Evolutionary conservation across 2,888 invertebrate genomes (phyloP), one percentile per base, ranked within the genome.

Genomic region (Pristionchus entomophagus): DNA sequence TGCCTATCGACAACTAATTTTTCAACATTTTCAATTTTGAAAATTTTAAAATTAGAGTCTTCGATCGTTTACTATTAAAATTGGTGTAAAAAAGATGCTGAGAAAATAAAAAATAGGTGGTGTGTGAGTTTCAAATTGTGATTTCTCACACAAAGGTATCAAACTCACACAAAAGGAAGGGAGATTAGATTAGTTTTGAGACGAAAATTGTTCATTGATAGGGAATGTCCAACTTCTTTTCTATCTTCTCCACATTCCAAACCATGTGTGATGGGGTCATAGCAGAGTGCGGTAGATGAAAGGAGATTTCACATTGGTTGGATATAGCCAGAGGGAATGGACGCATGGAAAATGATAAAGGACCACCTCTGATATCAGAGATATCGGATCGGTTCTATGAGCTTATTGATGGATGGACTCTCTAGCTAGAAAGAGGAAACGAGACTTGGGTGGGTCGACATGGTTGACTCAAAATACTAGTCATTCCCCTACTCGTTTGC

Each of bases 161-260:
- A n/a, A n/a, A n/a, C n/a, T n/a, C n/a, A n/a, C n/a, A n/a, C 78
- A 78, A 78, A 78, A 51, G 78, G 10, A 78, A 17, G 17, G 41
- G 19, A 32, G 51, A 78, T 41, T 38, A 41, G 78, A 53, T 45
- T 77, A 41, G 77, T n/a, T 3, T 45, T 6, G 49, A 29, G 49
- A 41, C 49, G 78, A 51, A 78, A 78, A 32, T 32, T 6, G 19
- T 49, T 49, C 32, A 78, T 78, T 51, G 51, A 51, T 45, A 26
- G 45, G n/a, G 73, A 41, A 22, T 73, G 35, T 19, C 3, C 41
- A 2, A 26, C 26, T 45, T 45, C 26, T 10, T 56, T 56, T n/a
- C 8, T 5, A 8, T 45, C 26, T 2, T 51, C 35, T 29, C 6
- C 51, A 29, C 26, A 26, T 32, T 32, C 10, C n/a, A 29, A 8